Base-by-base conservation (phyloP, 2,888 invertebrate genomes). In the Eustalomyia histrio region DNA sequence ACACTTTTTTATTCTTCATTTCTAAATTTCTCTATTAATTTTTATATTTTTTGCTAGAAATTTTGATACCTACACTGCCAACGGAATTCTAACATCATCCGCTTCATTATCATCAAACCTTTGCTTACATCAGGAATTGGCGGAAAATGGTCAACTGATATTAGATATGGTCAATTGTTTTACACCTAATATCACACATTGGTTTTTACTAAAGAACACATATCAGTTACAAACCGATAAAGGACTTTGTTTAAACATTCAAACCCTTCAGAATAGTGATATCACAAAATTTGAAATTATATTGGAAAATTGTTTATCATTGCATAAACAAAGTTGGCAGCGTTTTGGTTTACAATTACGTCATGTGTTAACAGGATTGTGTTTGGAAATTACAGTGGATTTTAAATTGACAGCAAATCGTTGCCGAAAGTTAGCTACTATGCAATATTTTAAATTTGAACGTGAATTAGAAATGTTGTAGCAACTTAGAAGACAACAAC, bases 381-480 rank as follows among this genome's bases (percentile, higher is more conserved):
- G 90, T 80, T 85, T 90, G 72, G 90, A 90, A 84, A 88, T 87
- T 85, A 86, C 87, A 50, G 83, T 87, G 18, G 79, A 83, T 55
- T 84, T 88, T 78, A 84, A 83, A 80, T 83, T 90, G 47, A 84
- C 81, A 50, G 79, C 89, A 73, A 87, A 87, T 82, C 80, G 74
- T 21, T 91, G 90, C 78, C 85, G 90, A 2, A 83, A 83, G 9
- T 86, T 84, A 24, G 88, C 89, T 3, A 80, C 87, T 0, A 87
- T 89, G 14, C 90, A 90, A 84, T 85, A 89, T 29, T 90, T 90
- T 87, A 87, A 87, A 79, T 90, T 90, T 85, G 85, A 88, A 55
- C 86, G 89, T 76, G 90, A 91, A 84, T 84, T 90, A 71, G 85
- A 88, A 79, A 76, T 90, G 35, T 82, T 80, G 58, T 47, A 47